Base-by-base conservation (phyloP, 2,888 invertebrate genomes). In the Ophioninae sp. region DNA sequence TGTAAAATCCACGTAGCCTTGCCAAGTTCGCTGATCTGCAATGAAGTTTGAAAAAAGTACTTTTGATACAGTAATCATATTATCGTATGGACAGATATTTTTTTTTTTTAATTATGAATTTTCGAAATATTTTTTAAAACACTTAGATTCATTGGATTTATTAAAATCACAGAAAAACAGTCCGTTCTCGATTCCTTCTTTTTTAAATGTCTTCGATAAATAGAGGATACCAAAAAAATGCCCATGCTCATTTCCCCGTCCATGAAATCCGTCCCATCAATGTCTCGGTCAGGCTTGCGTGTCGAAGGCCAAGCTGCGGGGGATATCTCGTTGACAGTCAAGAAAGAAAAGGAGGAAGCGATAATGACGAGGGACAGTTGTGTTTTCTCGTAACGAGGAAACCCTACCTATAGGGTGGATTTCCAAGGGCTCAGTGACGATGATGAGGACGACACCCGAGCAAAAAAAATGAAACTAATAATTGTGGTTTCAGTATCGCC, bases 381-480 rank as follows among this genome's bases (percentile, higher is more conserved):
- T 39, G 30, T 37, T 51, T 20, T 63, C 30, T 64, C 51, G 58
- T 80, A 80, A 75, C 68, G 69, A 80, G 75, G 59, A 51, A 63
- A 67, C 23, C 22, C 37, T 63, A 10, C 56, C 41, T 30, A 51
- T 74, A 61, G 41, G 13, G 41, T 51, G 30, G 59, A n/a, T 39
- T 67, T 20, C 64, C 59, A 44, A 44, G 51, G 73, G 63, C 67
- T 73, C 23, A 39, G 67, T 39, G 41, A 69, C 73, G 72, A 58
- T 68, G 64, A 82, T 17, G 73, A 76, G 59, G 63, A 69, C 41
- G 85, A 82, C 75, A 85, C 81, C 85, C 83, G 59, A 20, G 20
- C 81, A 85, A 85, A 85, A 85, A 84, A 89, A 89, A 89, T 86
- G 90, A 90, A 89, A 89, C 91, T 91, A 91, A 81, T 81, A 77